A percentile compares a stretch with the other conserved stretches of the same genome.
These are phyloP conservation scores for Semaprochilodus insignis DNA, from an alignment of 2,797 vertebrate genomes.

Conservation along the genomic window DNA sequence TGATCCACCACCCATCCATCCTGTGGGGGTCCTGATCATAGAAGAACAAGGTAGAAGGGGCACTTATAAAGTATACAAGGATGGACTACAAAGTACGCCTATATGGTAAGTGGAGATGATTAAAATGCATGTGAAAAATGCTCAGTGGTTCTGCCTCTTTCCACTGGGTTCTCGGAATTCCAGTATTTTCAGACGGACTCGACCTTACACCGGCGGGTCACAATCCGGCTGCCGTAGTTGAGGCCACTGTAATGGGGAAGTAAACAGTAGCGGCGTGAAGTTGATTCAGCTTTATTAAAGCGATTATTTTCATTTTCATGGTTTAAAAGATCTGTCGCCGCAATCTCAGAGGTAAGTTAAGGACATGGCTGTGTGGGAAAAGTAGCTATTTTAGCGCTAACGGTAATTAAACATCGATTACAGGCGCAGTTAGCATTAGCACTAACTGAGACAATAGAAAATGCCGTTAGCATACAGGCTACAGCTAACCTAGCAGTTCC, in stretches of 20 bases:
- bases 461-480: neutral
- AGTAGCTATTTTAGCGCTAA: neutral
- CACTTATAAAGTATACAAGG: too few species aligned
- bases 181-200: conserved; percentile 15
- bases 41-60: too few species aligned
- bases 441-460: neutral
- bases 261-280: conserved; percentile 30
- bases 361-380: neutral
- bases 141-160: too few species aligned
- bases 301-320: neutral
- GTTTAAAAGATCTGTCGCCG: neutral
- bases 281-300: neutral
- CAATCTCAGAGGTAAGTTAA: neutral
- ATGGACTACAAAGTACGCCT: too few species aligned
- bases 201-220: neutral
- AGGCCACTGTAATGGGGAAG: conserved; percentile 21
- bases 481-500: neutral
- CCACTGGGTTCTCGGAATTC: too few species aligned
- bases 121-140: too few species aligned
- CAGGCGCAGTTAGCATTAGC: neutral
- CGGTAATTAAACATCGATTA: neutral
- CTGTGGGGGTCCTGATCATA: too few species aligned
- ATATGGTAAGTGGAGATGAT: too few species aligned
- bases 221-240: conserved; percentile 28
- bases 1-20: too few species aligned